Evolutionary conservation across 2,113 vertebrate species (phyloP).

Genomic region (Mola mola): DNA sequence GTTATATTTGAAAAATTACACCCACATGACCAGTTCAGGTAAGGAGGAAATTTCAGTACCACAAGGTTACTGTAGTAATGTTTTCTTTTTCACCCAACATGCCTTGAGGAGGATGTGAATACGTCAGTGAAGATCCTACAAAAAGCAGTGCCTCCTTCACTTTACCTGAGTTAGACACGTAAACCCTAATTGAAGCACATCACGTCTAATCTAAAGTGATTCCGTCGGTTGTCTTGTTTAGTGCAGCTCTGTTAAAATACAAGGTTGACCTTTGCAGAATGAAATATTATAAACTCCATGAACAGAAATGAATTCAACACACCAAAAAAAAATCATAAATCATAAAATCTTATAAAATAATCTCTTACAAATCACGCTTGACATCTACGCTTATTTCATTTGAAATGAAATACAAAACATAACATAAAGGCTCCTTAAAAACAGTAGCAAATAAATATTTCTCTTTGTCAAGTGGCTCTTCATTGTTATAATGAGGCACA

Average conservation of each 20-base stretch:
- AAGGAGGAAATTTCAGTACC: no score
- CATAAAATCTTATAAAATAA: conserved; percentile 12
- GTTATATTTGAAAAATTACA: neutral
- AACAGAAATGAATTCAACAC: conserved; percentile 15
- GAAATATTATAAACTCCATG: neutral
- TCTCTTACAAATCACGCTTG: conserved; percentile 16
- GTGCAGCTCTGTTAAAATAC: conserved; percentile 12
- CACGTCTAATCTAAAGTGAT: conserved; percentile 9
- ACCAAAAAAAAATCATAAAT: no score
- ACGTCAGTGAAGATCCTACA: conserved; percentile 9
- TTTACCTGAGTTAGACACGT: conserved; percentile 51
- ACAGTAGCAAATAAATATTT: conserved; percentile 52
- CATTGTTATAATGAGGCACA: conserved; percentile 58
- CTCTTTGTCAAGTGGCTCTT: conserved; percentile 33
- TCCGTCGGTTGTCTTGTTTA: conserved; percentile 8
- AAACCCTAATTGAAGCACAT: no score
- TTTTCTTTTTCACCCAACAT: neutral
- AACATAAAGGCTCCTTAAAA: conserved; percentile 29
- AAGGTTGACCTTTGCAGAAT: neutral
- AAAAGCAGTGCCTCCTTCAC: conserved; percentile 26
- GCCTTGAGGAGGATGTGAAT: neutral
- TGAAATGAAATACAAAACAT: conserved; percentile 29
- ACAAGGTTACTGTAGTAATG: no score
- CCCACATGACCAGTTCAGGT: conserved; percentile 3
- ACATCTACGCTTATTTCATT: conserved; percentile 28